Evolutionary conservation across 2,888 invertebrate genomes (phyloP).

Genomic region (Loripinus fragilis): DNA sequence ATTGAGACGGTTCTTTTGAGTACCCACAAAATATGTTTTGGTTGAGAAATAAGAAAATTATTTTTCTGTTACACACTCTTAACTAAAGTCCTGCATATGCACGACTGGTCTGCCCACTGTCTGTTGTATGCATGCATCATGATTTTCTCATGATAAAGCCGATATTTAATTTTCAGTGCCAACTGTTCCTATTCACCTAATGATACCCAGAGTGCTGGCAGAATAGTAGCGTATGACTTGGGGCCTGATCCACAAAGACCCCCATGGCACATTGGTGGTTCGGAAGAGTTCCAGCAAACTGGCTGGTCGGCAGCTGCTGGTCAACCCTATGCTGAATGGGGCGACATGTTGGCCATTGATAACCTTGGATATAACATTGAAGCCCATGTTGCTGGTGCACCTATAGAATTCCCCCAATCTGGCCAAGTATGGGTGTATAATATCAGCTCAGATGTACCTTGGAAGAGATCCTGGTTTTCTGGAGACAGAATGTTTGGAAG

Average conservation of each 20-base stretch:
- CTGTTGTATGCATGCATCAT: no score
- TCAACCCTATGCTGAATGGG: conserved; percentile 15
- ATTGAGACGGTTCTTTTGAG: no score
- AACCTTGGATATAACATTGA: conserved; percentile 58
- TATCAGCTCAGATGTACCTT: conserved; percentile 34
- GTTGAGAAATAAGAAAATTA: no score
- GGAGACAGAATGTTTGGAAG: conserved; percentile 69
- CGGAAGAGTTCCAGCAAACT: conserved; percentile 11
- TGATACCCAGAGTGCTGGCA: conserved; percentile 69
- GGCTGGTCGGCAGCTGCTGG: conserved; percentile 38
- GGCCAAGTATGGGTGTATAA: conserved; percentile 68
- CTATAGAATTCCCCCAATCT: conserved; percentile 57
- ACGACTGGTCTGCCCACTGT: no score
- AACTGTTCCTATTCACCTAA: conserved; percentile 57
- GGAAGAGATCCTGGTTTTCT: conserved; percentile 50
- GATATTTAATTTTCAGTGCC: conserved; percentile 53
- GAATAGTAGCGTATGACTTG: conserved; percentile 42
- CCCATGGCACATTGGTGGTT: neutral
- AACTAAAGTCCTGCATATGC: no score
- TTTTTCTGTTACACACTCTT: no score
- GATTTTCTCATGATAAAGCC: no score
- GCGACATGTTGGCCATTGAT: conserved; percentile 63
- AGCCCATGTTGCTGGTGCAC: conserved; percentile 50
- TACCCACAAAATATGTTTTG: no score
- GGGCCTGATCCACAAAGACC: conserved; percentile 7